A percentile compares a stretch with the other conserved stretches of the same genome.
These are phyloP conservation scores for Crypturellus tataupa DNA, from an alignment of 2,797 vertebrate species.

Conservation along the genomic window DNA sequence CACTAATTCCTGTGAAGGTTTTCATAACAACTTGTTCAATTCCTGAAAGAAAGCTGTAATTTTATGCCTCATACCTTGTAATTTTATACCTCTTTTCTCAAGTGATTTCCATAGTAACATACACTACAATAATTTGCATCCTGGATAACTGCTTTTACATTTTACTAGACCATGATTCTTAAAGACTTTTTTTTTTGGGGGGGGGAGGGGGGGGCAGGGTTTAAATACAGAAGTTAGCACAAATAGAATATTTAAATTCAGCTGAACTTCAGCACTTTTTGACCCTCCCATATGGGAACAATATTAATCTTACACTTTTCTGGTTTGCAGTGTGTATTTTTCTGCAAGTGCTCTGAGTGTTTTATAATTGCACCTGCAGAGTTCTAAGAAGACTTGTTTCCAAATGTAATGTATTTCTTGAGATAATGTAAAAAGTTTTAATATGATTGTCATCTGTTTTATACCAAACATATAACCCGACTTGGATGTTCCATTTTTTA, in stretches of 20 bases:
- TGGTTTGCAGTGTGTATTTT: not conserved
- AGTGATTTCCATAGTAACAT: constrained; percentile 48
- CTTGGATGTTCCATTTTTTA: not conserved
- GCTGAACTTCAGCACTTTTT: not conserved
- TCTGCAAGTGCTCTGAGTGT: not conserved
- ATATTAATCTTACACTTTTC: constrained; percentile 3
- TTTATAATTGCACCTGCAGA: not conserved
- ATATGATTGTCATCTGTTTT: not conserved
- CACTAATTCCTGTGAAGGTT: constrained; percentile 35
- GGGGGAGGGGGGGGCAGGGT: not conserved
- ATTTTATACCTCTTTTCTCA: constrained; percentile 45
- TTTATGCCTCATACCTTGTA: constrained; percentile 1
- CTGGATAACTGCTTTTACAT: constrained; percentile 39
- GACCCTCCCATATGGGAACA: not conserved
- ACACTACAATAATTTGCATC: constrained; percentile 37
- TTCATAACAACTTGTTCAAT: constrained; percentile 20
- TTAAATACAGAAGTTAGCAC: constrained; percentile 31
- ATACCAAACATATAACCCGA: not conserved
- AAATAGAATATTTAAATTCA: not conserved
- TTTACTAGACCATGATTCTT: constrained; percentile 27
- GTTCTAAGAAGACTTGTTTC: not conserved
- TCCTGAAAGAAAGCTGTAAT: constrained; percentile 46
- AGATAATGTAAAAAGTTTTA: not conserved
- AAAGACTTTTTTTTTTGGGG: not conserved
- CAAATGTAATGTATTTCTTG: not conserved